Base-by-base conservation (phyloP, 2,888 invertebrate genomes). In the Drosophila conformis region DNA sequence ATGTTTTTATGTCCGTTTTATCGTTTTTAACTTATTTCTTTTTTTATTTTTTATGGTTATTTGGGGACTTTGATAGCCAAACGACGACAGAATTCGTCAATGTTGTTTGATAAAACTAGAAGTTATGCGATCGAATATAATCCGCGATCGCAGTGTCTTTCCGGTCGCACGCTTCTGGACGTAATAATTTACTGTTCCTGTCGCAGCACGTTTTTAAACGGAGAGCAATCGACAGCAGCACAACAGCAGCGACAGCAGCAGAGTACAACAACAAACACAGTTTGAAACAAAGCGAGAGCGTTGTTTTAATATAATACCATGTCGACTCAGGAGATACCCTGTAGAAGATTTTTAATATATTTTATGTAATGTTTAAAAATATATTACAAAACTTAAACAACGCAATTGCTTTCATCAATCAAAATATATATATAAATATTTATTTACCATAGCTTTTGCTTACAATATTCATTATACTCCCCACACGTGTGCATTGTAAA, bases 181-280 rank as follows among this genome's bases (percentile, higher is more conserved):
- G 83, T 83, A 92, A 92, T 92, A 92, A 92, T 92, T 92, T 91
- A 92, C 92, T 85, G 92, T 92, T 92, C 82, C 90, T 85, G 81
- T 58, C 73, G 85, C 83, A 92, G 92, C 92, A 92, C 92, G 92
- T 92, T 92, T 92, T 92, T 92, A 92, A 90, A 75, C 73, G 58
- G 80, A 87, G 78, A 87, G 75, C 71, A 69, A 72, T 51, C 80
- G 76, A 60, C 75, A 54, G 51, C 61, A 60, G 35, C 66, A 42
- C 58, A 31, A 8, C n/a, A 57, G 29, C 42, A 68, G 35, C 53
- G 38, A 29, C 49, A 40, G n/a, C 82, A 54, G 46, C 58, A 46
- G 42, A 63, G 33, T 21, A 57, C 59, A 51, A 51, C 62, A 64
- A 73, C 62, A 59, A 62, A 56, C 54, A 48, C 38, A 58, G 62